Evolutionary conservation across 2,888 invertebrate species (phyloP), one percentile per base, ranked within the genome.

Genomic region (Gibbula magus): DNA sequence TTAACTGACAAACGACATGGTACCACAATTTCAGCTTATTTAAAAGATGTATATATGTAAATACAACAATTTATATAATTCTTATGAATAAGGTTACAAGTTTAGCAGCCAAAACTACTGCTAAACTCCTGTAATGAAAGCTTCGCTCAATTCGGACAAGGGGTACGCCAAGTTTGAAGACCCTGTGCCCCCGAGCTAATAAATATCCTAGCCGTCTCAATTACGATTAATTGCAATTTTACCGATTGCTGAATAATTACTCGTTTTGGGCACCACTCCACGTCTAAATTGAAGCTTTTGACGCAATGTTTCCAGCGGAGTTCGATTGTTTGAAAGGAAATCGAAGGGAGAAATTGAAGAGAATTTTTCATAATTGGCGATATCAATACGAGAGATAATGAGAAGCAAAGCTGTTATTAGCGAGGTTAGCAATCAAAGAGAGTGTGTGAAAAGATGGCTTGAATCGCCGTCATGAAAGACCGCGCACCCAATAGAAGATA

Each of bases 361-460:
- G 79, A 79, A 75, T 75, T 39, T 79, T 79, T 79, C 75, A 79
- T 79, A 79, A 79, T 79, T 79, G 51, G 75, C 35, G 51, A 75
- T 79, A 79, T 79, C 79, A 79, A 79, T 75, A 75, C 61, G 29
- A 45, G 18, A 29, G 22, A 54, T 70, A 45, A 39, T 45, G 74
- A 25, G 45, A 45, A 52, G 45, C n/a, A 75, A 25, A 52, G 73
- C 73, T 73, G 73, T 73, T 73, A 75, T 39, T 45, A 45, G 20
- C 29, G 29, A 61, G 61, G 29, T 25, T 61, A 29, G 16, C 29
- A 35, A 53, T 61, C 25, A 66, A 29, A 70, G 53, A n/a, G 52
- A 10, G 61, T 66, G n/a, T 39, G 39, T 20, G 39, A 5, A 39
- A 29, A 51, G 22, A 61, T 16, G 56, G n/a, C n/a, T 7, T 22